These are phyloP conservation scores for Lasioglossum albipes DNA, from an alignment of 1,140 invertebrate species.

Conservation along the genomic window DNA sequence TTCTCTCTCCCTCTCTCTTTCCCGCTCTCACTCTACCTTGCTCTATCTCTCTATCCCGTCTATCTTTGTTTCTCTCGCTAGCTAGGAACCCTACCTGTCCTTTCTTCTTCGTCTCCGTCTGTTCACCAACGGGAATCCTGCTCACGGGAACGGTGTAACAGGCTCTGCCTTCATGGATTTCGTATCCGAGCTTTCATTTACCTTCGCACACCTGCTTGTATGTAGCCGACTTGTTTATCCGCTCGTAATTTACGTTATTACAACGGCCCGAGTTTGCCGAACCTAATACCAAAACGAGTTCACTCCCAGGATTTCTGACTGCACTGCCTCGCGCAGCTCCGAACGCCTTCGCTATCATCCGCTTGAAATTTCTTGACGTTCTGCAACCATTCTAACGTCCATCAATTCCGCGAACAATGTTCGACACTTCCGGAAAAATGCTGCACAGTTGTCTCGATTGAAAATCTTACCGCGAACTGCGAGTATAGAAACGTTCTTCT, in stretches of 20 bases:
- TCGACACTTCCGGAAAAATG: too few relatives aligned
- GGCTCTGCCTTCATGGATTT: conserved; percentile 19
- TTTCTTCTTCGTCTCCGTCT: conserved; percentile 5
- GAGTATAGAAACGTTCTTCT: too few relatives aligned
- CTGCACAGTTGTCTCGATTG: too few relatives aligned
- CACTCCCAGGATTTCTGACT: not conserved
- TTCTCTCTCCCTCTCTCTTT: not conserved
- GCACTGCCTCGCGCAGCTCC: too few relatives aligned
- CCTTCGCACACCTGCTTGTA: conserved; percentile 13
- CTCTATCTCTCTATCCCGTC: not conserved
- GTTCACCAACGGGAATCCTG: conserved; percentile 45
- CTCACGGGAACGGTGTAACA: conserved; percentile 28
- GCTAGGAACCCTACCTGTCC: not conserved
- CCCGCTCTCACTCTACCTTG: not conserved
- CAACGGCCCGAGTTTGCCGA: not conserved
- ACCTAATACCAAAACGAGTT: not conserved
- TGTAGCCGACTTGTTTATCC: conserved; percentile 11
- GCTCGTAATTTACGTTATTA: not conserved
- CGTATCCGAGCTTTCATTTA: conserved; percentile 18
- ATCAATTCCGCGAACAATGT: too few relatives aligned
- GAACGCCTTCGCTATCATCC: too few relatives aligned
- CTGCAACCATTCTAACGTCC: too few relatives aligned
- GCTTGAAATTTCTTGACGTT: too few relatives aligned
- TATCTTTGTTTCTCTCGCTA: not conserved
- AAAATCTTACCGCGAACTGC: too few relatives aligned